These are phyloP conservation scores for Deroplatys truncata DNA, from an alignment of 2,888 invertebrate genomes.

Conservation along the genomic window DNA sequence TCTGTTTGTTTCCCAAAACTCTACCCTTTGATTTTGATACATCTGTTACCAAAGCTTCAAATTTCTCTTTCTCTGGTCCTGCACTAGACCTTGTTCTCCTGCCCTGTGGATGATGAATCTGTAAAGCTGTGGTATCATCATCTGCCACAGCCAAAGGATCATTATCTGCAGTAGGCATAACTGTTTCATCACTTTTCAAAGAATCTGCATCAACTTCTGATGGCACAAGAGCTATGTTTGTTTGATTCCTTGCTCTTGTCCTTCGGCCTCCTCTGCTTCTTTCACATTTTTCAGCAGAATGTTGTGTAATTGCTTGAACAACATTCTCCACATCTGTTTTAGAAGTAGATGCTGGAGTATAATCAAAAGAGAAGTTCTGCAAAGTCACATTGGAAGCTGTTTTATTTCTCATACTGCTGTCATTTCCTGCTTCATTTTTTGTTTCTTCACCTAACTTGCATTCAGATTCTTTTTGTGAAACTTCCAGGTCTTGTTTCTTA, in stretches of 20 bases:
- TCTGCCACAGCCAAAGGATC: slow-evolving; percentile 16
- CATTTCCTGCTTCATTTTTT: not conserved
- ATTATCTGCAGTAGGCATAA: not conserved
- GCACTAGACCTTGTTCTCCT: not conserved
- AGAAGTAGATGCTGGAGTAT: not conserved
- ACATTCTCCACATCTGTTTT: not conserved
- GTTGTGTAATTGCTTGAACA: not conserved
- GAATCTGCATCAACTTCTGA: not conserved
- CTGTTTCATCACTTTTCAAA: not conserved
- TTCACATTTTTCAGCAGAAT: not conserved
- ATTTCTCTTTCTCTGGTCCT: not conserved
- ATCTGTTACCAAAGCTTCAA: not conserved
- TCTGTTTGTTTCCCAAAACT: slow-evolving; percentile 21
- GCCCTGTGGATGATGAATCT: not conserved
- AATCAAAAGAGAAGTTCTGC: slow-evolving; percentile 7
- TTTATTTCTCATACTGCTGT: not conserved
- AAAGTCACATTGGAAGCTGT: not conserved
- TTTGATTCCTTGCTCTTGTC: not conserved
- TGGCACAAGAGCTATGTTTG: not conserved
- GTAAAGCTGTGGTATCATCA: not conserved
- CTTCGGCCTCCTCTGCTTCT: not conserved
- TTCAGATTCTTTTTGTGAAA: not conserved
- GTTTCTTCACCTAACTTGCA: not conserved
- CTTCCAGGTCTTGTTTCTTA: not conserved
- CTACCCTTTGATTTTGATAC: not conserved